Evolutionary conservation across 2,888 invertebrate genomes (phyloP).

Genomic region (Lasioglossum malachurum): DNA sequence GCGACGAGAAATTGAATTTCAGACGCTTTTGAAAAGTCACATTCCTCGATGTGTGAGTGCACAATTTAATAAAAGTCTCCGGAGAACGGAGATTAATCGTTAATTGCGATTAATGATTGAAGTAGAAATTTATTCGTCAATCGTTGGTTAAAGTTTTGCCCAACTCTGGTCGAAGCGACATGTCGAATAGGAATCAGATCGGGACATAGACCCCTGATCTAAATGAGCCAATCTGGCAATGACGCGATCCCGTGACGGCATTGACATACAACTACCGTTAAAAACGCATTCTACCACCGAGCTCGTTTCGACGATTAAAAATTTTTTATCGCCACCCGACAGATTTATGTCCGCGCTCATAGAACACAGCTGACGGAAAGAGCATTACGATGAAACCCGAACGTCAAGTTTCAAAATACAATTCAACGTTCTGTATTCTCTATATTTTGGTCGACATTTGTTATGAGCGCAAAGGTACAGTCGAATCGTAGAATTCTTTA

Average conservation of each 20-base stretch:
- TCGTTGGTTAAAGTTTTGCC: no score
- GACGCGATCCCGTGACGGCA: slow-evolving; percentile 41
- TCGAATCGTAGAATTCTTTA: not conserved
- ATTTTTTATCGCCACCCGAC: slow-evolving; percentile 50
- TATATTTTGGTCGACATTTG: not conserved
- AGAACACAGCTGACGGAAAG: slow-evolving; percentile 64
- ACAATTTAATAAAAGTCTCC: no score
- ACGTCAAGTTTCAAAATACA: slow-evolving; percentile 47
- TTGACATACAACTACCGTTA: slow-evolving; percentile 46
- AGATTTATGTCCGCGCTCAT: slow-evolving; percentile 46
- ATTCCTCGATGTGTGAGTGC: not conserved
- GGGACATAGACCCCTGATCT: slow-evolving; percentile 23
- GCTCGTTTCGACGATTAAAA: slow-evolving; percentile 61
- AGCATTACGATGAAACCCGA: slow-evolving; percentile 52
- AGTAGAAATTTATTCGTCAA: no score
- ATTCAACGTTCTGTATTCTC: slow-evolving; percentile 18
- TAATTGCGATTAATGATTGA: no score
- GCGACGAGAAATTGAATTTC: not conserved
- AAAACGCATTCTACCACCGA: slow-evolving; percentile 34
- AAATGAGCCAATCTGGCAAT: slow-evolving; percentile 63
- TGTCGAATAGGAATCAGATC: slow-evolving; percentile 42
- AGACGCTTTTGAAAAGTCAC: not conserved
- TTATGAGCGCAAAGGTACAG: not conserved
- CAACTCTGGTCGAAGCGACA: slow-evolving; percentile 21
- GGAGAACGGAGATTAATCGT: no score